These are phyloP conservation scores for Sebastes aleutianus DNA, from an alignment of 2,797 vertebrate genomes.

Conservation along the genomic window DNA sequence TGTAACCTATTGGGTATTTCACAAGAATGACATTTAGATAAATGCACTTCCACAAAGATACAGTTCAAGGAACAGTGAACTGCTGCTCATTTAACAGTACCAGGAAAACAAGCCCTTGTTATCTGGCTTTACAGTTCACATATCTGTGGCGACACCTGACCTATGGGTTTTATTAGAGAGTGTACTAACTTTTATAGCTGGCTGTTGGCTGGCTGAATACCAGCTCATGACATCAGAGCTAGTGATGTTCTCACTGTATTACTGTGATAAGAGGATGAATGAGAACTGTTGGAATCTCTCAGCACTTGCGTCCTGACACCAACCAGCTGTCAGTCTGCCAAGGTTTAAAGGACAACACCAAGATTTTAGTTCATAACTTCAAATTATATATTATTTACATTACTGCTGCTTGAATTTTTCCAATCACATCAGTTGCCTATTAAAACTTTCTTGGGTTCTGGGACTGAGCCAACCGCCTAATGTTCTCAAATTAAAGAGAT, in stretches of 20 bases:
- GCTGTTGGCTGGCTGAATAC: background rate
- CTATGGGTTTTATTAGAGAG: background rate
- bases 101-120: conserved; percentile 15
- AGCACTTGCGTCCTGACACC: background rate
- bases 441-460: no score
- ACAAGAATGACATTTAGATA: background rate
- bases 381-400: background rate
- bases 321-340: background rate
- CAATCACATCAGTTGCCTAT: no score
- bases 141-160: background rate
- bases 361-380: background rate
- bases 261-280: background rate
- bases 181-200: background rate
- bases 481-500: no score
- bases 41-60: background rate
- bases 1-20: background rate
- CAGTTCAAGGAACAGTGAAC: background rate
- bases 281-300: background rate
- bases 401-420: no score
- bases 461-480: no score
- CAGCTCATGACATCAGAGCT: background rate
- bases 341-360: background rate
- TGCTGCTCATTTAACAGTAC: background rate
- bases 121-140: background rate
- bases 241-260: background rate